Conservation (phyloP, 2,113 vertebrate genomes). For the Nycticryphes semicollaris region DNA sequence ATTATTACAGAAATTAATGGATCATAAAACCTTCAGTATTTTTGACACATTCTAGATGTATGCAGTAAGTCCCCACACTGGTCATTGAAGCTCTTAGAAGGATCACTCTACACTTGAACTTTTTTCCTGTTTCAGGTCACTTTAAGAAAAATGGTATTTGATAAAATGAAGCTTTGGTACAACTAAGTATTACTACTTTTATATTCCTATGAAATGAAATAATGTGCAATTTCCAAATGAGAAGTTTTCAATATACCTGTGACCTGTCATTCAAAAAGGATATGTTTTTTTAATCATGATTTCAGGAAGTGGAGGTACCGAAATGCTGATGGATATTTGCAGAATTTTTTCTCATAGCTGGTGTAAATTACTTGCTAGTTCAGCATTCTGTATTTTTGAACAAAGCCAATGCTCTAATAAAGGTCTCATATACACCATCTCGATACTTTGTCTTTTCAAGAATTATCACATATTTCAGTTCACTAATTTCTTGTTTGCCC, state of each 20-base stretch:
- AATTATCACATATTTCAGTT: background rate
- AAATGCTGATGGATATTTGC: background rate
- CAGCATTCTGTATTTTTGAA: background rate
- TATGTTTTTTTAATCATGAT: background rate
- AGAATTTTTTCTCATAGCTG: background rate
- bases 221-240: background rate
- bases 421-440: fast-evolving
- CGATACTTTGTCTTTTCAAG: background rate
- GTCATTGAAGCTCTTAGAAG: background rate
- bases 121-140: background rate
- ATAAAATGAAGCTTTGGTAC: background rate
- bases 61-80: background rate
- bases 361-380: background rate
- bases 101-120: background rate
- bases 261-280: background rate
- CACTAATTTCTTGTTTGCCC: background rate
- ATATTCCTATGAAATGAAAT: background rate
- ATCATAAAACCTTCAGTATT: background rate
- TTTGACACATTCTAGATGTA: background rate
- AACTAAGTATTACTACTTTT: background rate
- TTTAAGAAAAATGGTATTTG: background rate
- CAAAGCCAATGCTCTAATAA: background rate
- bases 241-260: background rate
- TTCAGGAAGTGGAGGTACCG: background rate
- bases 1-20: background rate